Evolutionary conservation across 2,797 vertebrate species (phyloP), one percentile per base, ranked within the genome.

Genomic region (Thripadectes ignobilis): DNA sequence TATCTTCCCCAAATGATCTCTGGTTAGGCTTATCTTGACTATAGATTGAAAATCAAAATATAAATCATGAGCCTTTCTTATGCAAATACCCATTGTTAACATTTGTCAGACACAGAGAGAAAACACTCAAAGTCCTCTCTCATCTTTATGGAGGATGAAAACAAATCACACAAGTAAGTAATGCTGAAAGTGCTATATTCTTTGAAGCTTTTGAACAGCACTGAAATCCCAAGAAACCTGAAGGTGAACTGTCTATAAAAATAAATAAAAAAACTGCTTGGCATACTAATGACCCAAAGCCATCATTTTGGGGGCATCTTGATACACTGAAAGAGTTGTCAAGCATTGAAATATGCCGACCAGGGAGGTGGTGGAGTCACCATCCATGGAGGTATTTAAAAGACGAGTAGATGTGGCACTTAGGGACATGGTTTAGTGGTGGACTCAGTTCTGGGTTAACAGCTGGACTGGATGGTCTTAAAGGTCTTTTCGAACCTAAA

Each of bases 31-130:
- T 93, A 92, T 96, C 88, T 86, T 90, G 65, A 66, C 79, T 92
- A 73, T 79, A 69, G 84, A 92, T 84, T 83, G 85, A 85, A 96
- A 95, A 95, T 87, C 73, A 88, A 96, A 96, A 97, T 88, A 93
- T 92, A 93, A 97, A 81, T 97, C 85, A 96, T 57, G 82, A 95
- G 80, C 74, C 74, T 95, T 96, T 96, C 59, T 84, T 97, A 94
- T 92, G 97, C 93, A 97, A 95, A 94, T 93, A 67, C 18, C 23
- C 55, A 92, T 73, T 89, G 92, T 80, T 77, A 95, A 95, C 83
- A 81, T 92, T 96, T 97, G 84, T 96, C 92, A 96, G 87, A 88
- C 77, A 82, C 39, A 89, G 95, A 93, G 57, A 62, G 81, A 95
- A 97, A 88, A 90, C 85, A 95, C 59, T 91, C 90, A 52, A 92